Base-by-base conservation (phyloP, 2,888 invertebrate species). In the Spisula subtruncata region DNA sequence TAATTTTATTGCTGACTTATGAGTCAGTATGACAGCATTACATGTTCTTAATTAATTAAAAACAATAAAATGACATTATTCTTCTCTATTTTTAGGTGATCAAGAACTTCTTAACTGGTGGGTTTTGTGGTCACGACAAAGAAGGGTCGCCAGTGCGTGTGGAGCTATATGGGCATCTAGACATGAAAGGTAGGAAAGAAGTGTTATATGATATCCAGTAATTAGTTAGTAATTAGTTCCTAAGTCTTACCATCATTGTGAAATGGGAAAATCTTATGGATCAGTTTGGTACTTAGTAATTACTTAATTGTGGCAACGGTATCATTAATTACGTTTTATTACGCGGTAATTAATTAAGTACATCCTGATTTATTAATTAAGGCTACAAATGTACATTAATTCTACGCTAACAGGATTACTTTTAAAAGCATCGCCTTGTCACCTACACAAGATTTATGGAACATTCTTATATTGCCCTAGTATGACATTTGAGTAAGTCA, bases 111-210 rank as follows among this genome's bases (percentile, higher is more conserved):
- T 92, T 96, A 86, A 95, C 96, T 0, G 96, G 96, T 0, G 97
- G 96, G 0, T 95, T 96, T 84, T 94, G 94, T 89, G 96, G 96
- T 14, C 95, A 95, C 81, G 96, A 96, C 92, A 95, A 95, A 85
- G 96, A 96, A n/a, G 96, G 96, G 0, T 95, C 96, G 0, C 96
- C 96, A 0, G 89, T 97, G 12, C 89, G 96, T 14, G 94, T 96
- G 35, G 97, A 96, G 87, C 93, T 95, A 48, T 96, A 94, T 88
- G 96, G 96, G 0, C 93, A 93, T 29, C 94, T 96, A 80, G 97
- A 97, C 91, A 96, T 97, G 95, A 96, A 96, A 90, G 97, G 96
- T 91, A 48, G 32, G 35, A 85, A 25, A n/a, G 0, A 10, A 66
- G 20, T 66, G 60, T 4, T 6, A 12, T 25, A 25, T 6, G 10